These are phyloP conservation scores for Bubo scandiacus DNA, from an alignment of 2,113 vertebrate genomes.

Conservation along the genomic window DNA sequence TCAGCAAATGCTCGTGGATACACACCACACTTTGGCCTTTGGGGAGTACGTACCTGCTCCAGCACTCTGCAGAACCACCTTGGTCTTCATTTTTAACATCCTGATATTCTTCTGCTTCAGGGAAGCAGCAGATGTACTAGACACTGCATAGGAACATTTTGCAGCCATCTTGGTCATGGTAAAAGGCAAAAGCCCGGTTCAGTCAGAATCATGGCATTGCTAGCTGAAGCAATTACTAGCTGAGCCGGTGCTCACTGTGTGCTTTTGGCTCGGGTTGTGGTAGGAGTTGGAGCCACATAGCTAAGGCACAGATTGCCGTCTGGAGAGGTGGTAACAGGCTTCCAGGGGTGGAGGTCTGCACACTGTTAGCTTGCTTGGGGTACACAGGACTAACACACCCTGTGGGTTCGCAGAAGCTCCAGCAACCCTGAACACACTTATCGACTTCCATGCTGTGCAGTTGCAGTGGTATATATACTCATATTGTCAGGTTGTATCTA, in stretches of 20 bases:
- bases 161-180: not conserved
- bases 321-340: not conserved
- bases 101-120: not conserved
- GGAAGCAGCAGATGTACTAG: accelerated
- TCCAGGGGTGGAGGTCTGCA: not conserved
- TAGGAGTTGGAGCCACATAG: not conserved
- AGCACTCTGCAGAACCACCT: not conserved
- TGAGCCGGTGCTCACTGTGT: accelerated
- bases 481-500: not conserved
- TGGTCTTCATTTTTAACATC: not conserved
- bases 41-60: not conserved
- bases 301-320: not conserved
- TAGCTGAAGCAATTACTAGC: not conserved
- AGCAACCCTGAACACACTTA: not conserved
- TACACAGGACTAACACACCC: not conserved
- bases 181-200: not conserved
- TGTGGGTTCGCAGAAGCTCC: accelerated
- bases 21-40: accelerated
- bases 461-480: not conserved
- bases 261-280: not conserved
- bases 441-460: too few relatives aligned
- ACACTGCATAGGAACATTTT: not conserved
- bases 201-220: not conserved
- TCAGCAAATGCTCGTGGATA: not conserved
- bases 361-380: not conserved